Base-by-base conservation (phyloP, 2,888 invertebrate genomes). In the Adela reaumurella region DNA sequence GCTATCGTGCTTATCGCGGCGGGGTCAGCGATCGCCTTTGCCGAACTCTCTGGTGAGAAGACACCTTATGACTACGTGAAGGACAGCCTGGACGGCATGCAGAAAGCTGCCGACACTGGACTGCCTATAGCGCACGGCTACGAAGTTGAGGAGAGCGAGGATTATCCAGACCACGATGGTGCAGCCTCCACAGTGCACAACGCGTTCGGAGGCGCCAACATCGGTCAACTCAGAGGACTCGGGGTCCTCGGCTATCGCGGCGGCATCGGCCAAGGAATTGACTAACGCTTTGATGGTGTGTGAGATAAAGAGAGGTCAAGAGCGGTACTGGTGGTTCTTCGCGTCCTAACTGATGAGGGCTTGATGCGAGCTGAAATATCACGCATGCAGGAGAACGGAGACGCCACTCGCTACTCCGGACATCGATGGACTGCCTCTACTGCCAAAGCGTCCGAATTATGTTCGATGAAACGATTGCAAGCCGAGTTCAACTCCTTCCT, bases 101-200 rank as follows among this genome's bases (percentile, higher is more conserved):
- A 65, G 10, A 62, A 63, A 17, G 73, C 78, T 50, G 52, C 57
- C 8, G 66, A 58, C 51, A 58, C 66, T 52, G 78, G 77, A 58
- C 46, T 74, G 52, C 76, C 76, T 18, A 49, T 74, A 41, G 73
- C 82, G 1, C 72, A 65, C 49, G 80, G 81, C 35, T 84, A 83
- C 57, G 82, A 82, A 65, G 80, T 83, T 41, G 80, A 82, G 62
- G 83, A 83, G 66, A 81, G 81, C 62, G 78, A 71, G 51, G 83
- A 83, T 58, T 83, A 83, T 58, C 83, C 83, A 14, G 78, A 49
- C 44, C 61, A 67, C 18, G 66, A 72, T 58, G 74, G 71, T 59
- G 74, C 76, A n/a, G 77, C 76, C 11, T 74, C 78, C 19, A 55
- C 61, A 19, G 63, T 76, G 53, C 53, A 74, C 19, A 28, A 19